These are phyloP conservation scores for Pseudotriccus pelzelni DNA, from an alignment of 2,797 vertebrate species.

Conservation along the genomic window DNA sequence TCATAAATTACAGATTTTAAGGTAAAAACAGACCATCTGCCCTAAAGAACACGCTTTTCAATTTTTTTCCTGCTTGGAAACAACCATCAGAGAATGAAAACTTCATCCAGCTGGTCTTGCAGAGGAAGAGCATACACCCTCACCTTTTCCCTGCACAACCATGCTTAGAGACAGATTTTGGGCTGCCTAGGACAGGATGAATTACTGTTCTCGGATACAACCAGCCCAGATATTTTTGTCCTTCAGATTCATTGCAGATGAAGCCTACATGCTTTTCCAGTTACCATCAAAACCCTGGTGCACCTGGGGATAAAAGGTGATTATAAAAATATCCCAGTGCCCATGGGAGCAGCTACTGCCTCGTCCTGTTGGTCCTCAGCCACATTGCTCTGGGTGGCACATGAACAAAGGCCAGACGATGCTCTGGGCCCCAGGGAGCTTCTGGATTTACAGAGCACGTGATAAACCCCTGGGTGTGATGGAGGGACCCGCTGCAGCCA, in stretches of 20 bases:
- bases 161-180: neutral
- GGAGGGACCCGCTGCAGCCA: neutral
- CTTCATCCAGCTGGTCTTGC: neutral
- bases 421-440: neutral
- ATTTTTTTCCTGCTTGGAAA: neutral
- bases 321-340: neutral
- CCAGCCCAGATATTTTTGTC: conserved; percentile 18
- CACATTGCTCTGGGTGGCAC: neutral
- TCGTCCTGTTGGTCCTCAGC: neutral
- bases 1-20: neutral
- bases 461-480: neutral
- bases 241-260: neutral
- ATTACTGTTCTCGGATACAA: neutral
- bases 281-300: neutral
- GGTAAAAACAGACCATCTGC: neutral
- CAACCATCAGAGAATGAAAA: neutral
- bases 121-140: neutral
- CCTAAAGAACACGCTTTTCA: neutral
- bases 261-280: neutral
- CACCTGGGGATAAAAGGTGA: conserved; percentile 12
- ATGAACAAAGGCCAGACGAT: conserved; percentile 10
- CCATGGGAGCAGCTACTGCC: neutral
- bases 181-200: neutral
- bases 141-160: neutral
- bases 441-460: neutral